Percentiles rank a stretch among this genome's conserved stretches.
Evolutionary conservation across 2,888 invertebrate genomes (phyloP).

Genomic region (Scaptomyza parva): DNA sequence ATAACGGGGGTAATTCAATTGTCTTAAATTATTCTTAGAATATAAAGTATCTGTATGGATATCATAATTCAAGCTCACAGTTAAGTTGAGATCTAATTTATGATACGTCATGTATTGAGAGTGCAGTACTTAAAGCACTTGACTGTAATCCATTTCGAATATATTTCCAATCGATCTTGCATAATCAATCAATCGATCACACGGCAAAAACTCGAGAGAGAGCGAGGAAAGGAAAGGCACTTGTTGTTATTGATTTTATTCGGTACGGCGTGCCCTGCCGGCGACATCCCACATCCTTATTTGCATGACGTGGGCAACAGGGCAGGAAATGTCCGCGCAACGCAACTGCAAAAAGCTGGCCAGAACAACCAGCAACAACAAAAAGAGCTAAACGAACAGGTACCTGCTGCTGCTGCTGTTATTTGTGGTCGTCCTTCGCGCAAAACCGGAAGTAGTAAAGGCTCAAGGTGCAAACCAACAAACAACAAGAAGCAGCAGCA

Average conservation of each 20-base stretch:
- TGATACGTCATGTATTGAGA: too few relatives aligned
- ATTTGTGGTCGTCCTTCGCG: constrained; percentile 67
- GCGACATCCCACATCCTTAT: constrained; percentile 71
- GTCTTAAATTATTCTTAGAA: too few relatives aligned
- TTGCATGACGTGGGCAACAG: constrained; percentile 63
- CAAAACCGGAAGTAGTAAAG: constrained; percentile 76
- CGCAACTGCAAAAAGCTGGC: constrained; percentile 40
- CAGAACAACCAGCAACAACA: constrained; percentile 14
- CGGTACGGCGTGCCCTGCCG: constrained; percentile 43
- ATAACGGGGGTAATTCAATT: too few relatives aligned
- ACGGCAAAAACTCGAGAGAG: constrained; percentile 36
- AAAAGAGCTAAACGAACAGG: constrained; percentile 11
- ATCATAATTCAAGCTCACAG: too few relatives aligned
- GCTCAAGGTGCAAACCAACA: constrained; percentile 75
- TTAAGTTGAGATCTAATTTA: too few relatives aligned
- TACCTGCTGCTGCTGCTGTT: constrained; percentile 54
- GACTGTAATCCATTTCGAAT: constrained; percentile 8
- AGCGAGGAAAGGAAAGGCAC: constrained; percentile 33
- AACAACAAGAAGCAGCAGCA: constrained; percentile 54
- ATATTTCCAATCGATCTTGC: constrained; percentile 46
- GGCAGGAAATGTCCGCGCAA: constrained; percentile 67
- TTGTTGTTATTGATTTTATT: constrained; percentile 53
- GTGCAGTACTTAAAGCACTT: constrained; percentile 30
- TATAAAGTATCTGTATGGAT: too few relatives aligned
- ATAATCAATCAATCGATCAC: constrained; percentile 59